phyloP scores from a whole-genome alignment of 2,797 vertebrate genomes.

The Pantherophis vulpinus region DNA sequence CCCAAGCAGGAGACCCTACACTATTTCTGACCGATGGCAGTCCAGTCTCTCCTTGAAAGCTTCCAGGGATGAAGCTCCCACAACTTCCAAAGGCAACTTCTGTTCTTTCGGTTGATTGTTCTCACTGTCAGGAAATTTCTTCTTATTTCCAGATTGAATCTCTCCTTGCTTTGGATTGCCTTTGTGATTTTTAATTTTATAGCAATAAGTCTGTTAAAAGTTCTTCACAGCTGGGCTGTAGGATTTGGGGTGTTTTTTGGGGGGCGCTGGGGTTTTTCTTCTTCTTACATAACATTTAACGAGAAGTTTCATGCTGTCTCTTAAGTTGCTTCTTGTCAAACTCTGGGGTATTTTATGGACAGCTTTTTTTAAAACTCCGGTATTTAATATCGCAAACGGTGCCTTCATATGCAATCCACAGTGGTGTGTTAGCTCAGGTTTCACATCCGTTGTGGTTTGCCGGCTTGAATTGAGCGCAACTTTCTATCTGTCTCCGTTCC shows the following conservation, averaged over 20 bases:
- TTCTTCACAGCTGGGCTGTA: too few species aligned
- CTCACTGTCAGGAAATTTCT: too few species aligned
- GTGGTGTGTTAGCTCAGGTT: neutral
- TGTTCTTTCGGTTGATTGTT: too few species aligned
- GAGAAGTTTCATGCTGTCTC: neutral
- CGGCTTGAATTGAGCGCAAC: neutral
- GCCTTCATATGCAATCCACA: neutral
- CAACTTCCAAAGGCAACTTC: too few species aligned
- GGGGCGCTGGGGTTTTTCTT: too few species aligned
- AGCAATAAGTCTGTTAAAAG: neutral
- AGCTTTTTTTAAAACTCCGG: too few species aligned
- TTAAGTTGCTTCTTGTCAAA: neutral
- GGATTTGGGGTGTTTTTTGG: too few species aligned
- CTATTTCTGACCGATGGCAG: too few species aligned
- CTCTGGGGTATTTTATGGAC: neutral
- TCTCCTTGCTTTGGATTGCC: conserved; percentile 2
- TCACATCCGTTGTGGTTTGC: neutral
- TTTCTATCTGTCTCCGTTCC: neutral
- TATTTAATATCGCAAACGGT: neutral
- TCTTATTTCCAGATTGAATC: too few species aligned
- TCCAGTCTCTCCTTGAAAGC: too few species aligned
- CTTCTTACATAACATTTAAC: neutral
- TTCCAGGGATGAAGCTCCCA: too few species aligned
- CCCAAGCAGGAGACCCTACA: too few species aligned
- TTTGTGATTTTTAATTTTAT: neutral